Base-by-base conservation (phyloP, 2,797 vertebrate species). In the Hylomyscus alleni region DNA sequence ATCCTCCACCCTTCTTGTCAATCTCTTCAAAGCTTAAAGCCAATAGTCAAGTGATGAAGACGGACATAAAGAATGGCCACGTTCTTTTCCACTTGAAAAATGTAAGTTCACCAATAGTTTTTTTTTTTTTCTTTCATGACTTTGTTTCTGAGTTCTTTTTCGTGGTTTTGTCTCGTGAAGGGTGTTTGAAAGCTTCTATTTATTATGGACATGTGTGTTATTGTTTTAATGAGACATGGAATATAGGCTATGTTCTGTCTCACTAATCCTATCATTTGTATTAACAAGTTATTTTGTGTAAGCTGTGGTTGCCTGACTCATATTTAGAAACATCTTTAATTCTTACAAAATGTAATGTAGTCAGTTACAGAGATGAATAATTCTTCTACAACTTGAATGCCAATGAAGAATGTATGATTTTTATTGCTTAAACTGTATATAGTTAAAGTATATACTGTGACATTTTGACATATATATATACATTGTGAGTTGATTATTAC, bases 71-170 rank as follows among this genome's bases (percentile, higher is more conserved):
- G 91, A 98, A 97, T 13, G 96, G 97, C 86, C 98, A 98, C 40
- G 6, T 97, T 78, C 14, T 98, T 76, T 97, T 98, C 96, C 98
- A 98, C 73, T 82, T 98, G 81, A 94, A 97, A 92, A 97, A 96
- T n/a, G 98, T 98, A 94, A 95, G 95, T 90, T 40, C 94, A 95
- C 1, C n/a, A 40, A 52, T 40, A 14, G 22, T 2, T 84, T 62
- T 78, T 81, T 58, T 72, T 86, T 62, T 73, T 84, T 87, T 77
- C 54, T 78, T 84, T 75, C 8, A 19, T 15, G 5, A 1, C 13
- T 95, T 73, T 67, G 76, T 50, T 60, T 81, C 31, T 52, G 31
- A 52, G 12, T 75, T 86, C 86, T 77, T 34, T 85, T 80, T 81
- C 4, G 9, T 8, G 1, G 1, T 6, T 95, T 60, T 26, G 50